A percentile compares a stretch with the other conserved stretches of the same genome.
Evolutionary conservation across 2,797 vertebrate species (phyloP).

Genomic region (Discoglossus pictus): DNA sequence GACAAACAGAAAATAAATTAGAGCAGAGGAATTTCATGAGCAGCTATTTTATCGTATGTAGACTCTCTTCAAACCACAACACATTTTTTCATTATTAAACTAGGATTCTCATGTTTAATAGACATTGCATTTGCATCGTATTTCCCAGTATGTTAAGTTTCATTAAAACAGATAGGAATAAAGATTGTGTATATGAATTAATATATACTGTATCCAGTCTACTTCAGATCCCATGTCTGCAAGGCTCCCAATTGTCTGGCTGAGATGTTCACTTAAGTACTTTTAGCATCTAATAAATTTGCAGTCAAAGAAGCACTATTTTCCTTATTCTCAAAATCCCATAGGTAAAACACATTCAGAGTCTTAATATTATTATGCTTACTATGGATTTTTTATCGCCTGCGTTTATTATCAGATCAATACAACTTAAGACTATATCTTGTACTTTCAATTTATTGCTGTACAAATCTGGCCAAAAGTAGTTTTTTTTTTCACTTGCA

Average conservation of each 20-base stretch:
- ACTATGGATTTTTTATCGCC: no score
- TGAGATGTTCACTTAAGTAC: slow-evolving; percentile 24
- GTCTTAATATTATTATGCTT: no score
- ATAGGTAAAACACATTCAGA: no score
- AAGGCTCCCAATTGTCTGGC: slow-evolving; percentile 33
- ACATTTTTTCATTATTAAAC: no score
- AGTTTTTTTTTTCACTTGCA: slow-evolving; percentile 6
- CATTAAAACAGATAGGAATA: slow-evolving; percentile 3
- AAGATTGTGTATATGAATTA: slow-evolving; percentile 5
- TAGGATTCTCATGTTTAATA: no score
- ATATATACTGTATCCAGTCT: slow-evolving; percentile 10
- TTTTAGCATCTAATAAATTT: slow-evolving; percentile 23
- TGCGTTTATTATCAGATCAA: no score
- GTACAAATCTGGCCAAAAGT: slow-evolving; percentile 5
- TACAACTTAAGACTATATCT: not conserved
- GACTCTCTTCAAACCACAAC: no score
- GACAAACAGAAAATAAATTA: no score
- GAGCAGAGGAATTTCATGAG: no score
- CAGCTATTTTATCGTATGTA: no score
- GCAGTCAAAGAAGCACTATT: slow-evolving; percentile 7
- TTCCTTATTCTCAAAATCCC: not conserved
- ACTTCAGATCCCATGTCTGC: slow-evolving; percentile 1
- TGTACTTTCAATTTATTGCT: not conserved
- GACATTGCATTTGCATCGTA: no score
- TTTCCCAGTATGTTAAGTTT: not conserved